A percentile compares a stretch with the other conserved stretches of the same genome.
phyloP scores from a whole-genome alignment of 1,140 invertebrate species.

The Euglossa dilemma region DNA sequence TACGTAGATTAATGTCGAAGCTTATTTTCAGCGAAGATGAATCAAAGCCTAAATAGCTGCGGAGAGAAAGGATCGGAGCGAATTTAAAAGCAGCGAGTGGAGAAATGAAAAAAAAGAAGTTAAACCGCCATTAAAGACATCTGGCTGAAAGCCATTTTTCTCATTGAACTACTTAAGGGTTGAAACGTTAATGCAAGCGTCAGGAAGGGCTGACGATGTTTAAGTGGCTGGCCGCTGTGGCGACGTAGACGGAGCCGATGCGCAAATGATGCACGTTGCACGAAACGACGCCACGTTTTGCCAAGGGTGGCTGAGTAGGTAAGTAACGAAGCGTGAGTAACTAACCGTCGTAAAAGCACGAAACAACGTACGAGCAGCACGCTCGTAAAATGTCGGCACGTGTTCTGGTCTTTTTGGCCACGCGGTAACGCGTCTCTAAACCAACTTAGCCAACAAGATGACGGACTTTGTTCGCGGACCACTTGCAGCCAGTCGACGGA shows the following conservation, averaged over 20 bases:
- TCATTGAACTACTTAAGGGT: slow-evolving; percentile 13
- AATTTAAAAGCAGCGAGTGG: neutral
- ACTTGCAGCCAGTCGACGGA: neutral
- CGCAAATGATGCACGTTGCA: slow-evolving; percentile 23
- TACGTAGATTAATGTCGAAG: too few species aligned
- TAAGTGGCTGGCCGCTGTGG: neutral
- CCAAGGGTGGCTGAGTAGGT: slow-evolving; percentile 38
- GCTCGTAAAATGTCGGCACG: slow-evolving; percentile 61
- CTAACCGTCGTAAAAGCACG: slow-evolving; percentile 65
- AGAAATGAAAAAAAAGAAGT: neutral
- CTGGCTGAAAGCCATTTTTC: slow-evolving; percentile 1
- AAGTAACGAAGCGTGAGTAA: slow-evolving; percentile 69
- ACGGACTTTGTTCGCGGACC: neutral
- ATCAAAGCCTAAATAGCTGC: neutral
- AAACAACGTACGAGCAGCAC: slow-evolving; percentile 54
- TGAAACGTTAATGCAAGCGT: neutral
- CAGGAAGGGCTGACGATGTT: neutral
- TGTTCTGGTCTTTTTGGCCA: slow-evolving; percentile 38
- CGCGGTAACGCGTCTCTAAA: slow-evolving; percentile 27
- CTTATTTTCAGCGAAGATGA: neutral
- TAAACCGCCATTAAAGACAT: slow-evolving; percentile 1
- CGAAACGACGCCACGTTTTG: slow-evolving; percentile 48
- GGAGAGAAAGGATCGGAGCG: neutral
- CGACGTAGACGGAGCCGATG: neutral
- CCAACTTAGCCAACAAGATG: slow-evolving; percentile 29